Base-by-base conservation (phyloP, 2,888 invertebrate species). In the Drosophila longiperda region DNA sequence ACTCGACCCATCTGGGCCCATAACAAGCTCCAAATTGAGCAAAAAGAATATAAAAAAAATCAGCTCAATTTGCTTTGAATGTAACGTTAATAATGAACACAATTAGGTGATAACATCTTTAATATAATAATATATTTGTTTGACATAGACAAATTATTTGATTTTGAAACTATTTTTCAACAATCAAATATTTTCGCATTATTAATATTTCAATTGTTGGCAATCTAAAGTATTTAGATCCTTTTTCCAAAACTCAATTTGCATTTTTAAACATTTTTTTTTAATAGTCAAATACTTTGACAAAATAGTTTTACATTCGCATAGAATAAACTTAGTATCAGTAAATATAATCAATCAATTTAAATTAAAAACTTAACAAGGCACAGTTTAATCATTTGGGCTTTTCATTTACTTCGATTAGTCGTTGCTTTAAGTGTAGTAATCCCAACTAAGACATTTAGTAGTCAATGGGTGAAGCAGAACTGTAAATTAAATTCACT, bases 31-130 rank as follows among this genome's bases (percentile, higher is more conserved):
- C 36, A 36, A 40, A 34, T 32, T 42, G 42, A 9, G 38, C 49
- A 58, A 23, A 53, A 38, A 33, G 12, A 33, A 40, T 55, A 38
- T n/a, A 38, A 17, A 33, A 40, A 65, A 64, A 42, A 15, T 15
- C 32, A 42, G 53, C 66, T 77, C 76, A 77, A 77, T 78, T 77
- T 77, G 73, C 57, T 42, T 26, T 20, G 42, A 38, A 26, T 29
- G 26, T 8, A 12, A 48, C n/a, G 12, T 65, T 67, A 55, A 67
- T 50, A 65, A 34, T 17, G 49, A 40, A 40, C 29, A 34, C 34
- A n/a, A 29, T 40, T 32, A 29, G 11, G 15, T 29, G n/a, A n/a
- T 26, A 38, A 38, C 17, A 29, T n/a, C 9, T 55, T n/a, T 32
- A 12, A 17, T 38, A 6, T 29, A 29, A 29, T 17, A 29, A 49